These are phyloP conservation scores for Andrena haemorrhoa DNA, from an alignment of 2,888 invertebrate genomes.

Conservation along the genomic window DNA sequence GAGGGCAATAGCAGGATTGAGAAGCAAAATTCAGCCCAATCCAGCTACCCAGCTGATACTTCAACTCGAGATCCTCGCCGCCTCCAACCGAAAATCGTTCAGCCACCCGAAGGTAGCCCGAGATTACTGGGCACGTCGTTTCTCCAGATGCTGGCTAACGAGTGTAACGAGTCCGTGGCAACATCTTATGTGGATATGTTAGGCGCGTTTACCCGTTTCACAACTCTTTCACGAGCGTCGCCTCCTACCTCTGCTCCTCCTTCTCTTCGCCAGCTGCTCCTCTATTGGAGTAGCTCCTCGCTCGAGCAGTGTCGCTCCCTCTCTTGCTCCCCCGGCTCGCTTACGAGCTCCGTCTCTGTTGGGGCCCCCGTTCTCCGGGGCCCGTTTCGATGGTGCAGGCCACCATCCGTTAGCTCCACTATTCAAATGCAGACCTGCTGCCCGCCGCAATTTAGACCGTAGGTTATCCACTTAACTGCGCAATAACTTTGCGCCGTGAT, in stretches of 20 bases:
- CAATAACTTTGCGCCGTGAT: constrained; percentile 60
- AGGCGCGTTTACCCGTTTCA: constrained; percentile 66
- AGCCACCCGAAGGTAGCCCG: neutral
- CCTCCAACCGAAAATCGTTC: constrained; percentile 6
- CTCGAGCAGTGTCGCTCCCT: constrained; percentile 33
- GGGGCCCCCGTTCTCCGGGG: constrained; percentile 23
- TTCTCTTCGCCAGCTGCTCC: constrained; percentile 55
- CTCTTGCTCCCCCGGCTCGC: constrained; percentile 33
- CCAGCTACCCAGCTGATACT: too few relatives aligned
- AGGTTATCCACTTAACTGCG: constrained; percentile 71
- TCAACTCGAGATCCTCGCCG: neutral
- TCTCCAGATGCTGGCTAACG: constrained; percentile 18
- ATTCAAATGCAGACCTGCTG: constrained; percentile 52
- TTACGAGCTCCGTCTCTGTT: constrained; percentile 43
- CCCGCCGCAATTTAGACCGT: constrained; percentile 73
- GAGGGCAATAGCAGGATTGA: too few relatives aligned
- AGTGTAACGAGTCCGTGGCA: constrained; percentile 56
- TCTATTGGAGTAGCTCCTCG: constrained; percentile 67
- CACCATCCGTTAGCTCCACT: constrained; percentile 54
- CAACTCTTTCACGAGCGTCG: constrained; percentile 67
- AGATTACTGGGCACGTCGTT: neutral
- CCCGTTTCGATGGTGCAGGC: constrained; percentile 55
- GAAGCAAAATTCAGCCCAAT: neutral
- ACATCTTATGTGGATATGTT: constrained; percentile 61
- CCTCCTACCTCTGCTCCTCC: constrained; percentile 66